These are phyloP conservation scores for Cyclophora albipunctata DNA, from an alignment of 2,888 invertebrate genomes.

Conservation along the genomic window DNA sequence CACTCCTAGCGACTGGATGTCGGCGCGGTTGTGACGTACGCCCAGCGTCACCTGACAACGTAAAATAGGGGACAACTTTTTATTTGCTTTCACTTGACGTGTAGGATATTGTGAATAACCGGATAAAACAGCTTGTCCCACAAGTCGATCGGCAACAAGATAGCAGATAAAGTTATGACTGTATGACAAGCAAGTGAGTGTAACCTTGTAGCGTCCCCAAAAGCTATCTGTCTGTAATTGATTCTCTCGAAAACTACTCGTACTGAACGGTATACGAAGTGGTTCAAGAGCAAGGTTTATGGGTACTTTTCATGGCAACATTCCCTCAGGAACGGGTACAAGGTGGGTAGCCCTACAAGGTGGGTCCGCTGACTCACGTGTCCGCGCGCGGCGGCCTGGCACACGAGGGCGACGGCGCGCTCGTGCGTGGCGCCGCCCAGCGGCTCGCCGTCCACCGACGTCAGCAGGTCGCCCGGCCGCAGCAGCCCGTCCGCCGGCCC, in stretches of 20 bases:
- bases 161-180: neutral
- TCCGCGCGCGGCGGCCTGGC: constrained; percentile 88
- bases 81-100: neutral
- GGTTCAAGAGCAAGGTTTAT: too few species aligned
- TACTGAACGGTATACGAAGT: too few species aligned
- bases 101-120: too few species aligned
- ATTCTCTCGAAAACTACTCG: too few species aligned
- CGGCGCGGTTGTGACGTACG: constrained; percentile 66
- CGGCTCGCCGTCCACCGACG: constrained; percentile 92
- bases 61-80: neutral
- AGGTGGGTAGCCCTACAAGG: too few species aligned
- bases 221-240: too few species aligned
- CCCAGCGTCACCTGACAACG: constrained; percentile 55
- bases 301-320: too few species aligned
- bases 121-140: too few species aligned
- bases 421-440: constrained; percentile 91
- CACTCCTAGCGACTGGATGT: constrained; percentile 52
- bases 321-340: too few species aligned
- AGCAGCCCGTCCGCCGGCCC: constrained; percentile 96
- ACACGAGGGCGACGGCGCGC: constrained; percentile 94
- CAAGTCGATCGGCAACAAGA: neutral
- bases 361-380: constrained; percentile 82
- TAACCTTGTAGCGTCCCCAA: too few species aligned
- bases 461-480: constrained; percentile 93
- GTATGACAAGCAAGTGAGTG: neutral